Evolutionary conservation across 2,113 vertebrate species (phyloP).

Genomic region (Erpornis zantholeuca): DNA sequence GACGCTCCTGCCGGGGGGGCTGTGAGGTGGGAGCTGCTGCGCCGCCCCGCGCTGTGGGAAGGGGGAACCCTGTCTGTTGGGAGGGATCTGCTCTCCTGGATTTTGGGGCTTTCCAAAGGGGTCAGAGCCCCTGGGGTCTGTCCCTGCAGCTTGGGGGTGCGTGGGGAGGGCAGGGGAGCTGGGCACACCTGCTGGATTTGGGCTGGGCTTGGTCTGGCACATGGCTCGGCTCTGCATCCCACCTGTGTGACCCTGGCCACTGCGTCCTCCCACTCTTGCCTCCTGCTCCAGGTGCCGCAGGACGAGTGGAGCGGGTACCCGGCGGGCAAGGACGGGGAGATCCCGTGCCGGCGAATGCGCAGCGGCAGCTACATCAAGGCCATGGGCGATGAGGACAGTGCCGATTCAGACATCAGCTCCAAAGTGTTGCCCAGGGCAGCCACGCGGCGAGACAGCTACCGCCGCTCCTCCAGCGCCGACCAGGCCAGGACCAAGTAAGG

Average conservation of each 20-base stretch:
- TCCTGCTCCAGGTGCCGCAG: slow-evolving; percentile 85
- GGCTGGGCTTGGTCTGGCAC: neutral
- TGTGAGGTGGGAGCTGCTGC: neutral
- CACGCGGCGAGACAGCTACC: slow-evolving; percentile 87
- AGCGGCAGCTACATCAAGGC: slow-evolving; percentile 99
- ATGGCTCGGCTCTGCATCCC: accelerated
- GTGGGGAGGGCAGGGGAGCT: neutral
- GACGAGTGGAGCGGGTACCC: slow-evolving; percentile 94
- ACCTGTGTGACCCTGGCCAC: accelerated
- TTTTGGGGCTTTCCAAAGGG: neutral
- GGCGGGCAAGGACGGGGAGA: slow-evolving; percentile 85
- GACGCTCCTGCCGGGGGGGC: neutral
- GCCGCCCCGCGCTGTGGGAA: accelerated
- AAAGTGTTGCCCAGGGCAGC: slow-evolving; percentile 88
- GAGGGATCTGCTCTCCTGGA: neutral
- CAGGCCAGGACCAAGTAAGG: slow-evolving; percentile 87
- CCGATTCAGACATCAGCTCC: slow-evolving; percentile 89
- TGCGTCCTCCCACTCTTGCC: accelerated
- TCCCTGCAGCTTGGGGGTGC: neutral
- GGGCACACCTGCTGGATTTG: accelerated
- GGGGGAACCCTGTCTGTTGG: neutral
- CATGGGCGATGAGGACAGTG: slow-evolving; percentile 97
- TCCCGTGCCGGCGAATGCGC: slow-evolving; percentile 95
- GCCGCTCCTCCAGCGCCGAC: slow-evolving; percentile 93
- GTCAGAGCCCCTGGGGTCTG: neutral